A percentile compares a stretch with the other conserved stretches of the same genome.
These are phyloP conservation scores for Stratiolaelaps scimitus DNA, from an alignment of 1,140 invertebrate species.

Conservation along the genomic window DNA sequence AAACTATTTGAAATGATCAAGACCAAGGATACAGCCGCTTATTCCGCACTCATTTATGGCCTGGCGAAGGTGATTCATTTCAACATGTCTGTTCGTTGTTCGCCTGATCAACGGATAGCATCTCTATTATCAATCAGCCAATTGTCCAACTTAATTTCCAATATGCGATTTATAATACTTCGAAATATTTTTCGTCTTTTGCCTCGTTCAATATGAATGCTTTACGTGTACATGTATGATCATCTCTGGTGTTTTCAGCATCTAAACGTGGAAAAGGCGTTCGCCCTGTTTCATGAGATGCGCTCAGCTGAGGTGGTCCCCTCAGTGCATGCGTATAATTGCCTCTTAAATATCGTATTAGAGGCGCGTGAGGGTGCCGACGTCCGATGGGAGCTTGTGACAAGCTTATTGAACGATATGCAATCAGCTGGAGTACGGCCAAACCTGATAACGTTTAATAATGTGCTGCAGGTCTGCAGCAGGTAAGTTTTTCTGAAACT, in stretches of 20 bases:
- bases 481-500: not conserved
- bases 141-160: too few species aligned
- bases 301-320: slow-evolving; percentile 51
- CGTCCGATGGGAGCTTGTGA: slow-evolving; percentile 50
- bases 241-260: slow-evolving; percentile 28
- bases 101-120: too few species aligned
- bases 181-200: too few species aligned
- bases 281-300: slow-evolving; percentile 54
- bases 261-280: slow-evolving; percentile 50
- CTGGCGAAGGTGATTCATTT: slow-evolving; percentile 48
- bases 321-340: slow-evolving; percentile 55
- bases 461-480: slow-evolving; percentile 46
- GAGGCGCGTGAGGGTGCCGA: slow-evolving; percentile 52
- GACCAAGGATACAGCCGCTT: slow-evolving; percentile 44
- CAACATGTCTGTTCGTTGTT: slow-evolving; percentile 30
- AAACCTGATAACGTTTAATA: slow-evolving; percentile 60
- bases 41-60: slow-evolving; percentile 53
- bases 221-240: slow-evolving; percentile 29
- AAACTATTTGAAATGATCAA: slow-evolving; percentile 49
- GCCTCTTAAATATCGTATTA: slow-evolving; percentile 49
- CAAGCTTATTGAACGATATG: slow-evolving; percentile 51
- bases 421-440: slow-evolving; percentile 48
- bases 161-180: too few species aligned
- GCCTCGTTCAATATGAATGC: not conserved
- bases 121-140: too few species aligned